A percentile compares a stretch with the other conserved stretches of the same genome.
Evolutionary conservation across 2,888 invertebrate species (phyloP).

Genomic region (Chaitophorus viminalis): DNA sequence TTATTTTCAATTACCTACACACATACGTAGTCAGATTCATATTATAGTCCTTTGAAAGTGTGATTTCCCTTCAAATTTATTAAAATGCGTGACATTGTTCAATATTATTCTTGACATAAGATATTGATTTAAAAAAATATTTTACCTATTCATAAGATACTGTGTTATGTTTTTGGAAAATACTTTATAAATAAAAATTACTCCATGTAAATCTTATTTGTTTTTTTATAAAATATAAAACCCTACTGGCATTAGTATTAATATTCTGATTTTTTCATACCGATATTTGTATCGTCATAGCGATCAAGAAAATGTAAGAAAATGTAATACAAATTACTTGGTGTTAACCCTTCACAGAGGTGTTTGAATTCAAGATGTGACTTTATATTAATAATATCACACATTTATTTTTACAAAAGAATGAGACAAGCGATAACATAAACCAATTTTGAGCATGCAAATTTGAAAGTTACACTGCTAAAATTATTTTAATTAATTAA

Average conservation of each 20-base stretch:
- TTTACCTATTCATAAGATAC: background rate
- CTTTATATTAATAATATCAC: background rate
- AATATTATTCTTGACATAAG: background rate
- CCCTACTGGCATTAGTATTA: background rate
- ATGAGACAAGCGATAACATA: background rate
- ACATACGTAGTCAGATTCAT: background rate
- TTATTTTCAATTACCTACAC: conserved; percentile 7
- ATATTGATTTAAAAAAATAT: background rate
- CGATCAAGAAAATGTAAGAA: background rate
- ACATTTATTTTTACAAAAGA: background rate
- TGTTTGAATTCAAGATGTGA: background rate
- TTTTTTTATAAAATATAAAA: background rate
- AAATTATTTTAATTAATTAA: background rate
- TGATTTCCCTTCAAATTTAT: background rate
- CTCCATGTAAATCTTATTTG: background rate
- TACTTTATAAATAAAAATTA: background rate
- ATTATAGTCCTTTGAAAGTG: background rate
- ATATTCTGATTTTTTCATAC: background rate
- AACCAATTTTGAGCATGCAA: background rate
- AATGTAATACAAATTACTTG: background rate
- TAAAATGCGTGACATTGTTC: background rate
- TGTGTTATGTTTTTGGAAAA: background rate
- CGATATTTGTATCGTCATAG: background rate
- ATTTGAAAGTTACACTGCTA: background rate
- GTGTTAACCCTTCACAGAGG: conserved; percentile 7